Evolutionary conservation across 1,140 invertebrate species (phyloP).

Genomic region (Drosophila pandora): DNA sequence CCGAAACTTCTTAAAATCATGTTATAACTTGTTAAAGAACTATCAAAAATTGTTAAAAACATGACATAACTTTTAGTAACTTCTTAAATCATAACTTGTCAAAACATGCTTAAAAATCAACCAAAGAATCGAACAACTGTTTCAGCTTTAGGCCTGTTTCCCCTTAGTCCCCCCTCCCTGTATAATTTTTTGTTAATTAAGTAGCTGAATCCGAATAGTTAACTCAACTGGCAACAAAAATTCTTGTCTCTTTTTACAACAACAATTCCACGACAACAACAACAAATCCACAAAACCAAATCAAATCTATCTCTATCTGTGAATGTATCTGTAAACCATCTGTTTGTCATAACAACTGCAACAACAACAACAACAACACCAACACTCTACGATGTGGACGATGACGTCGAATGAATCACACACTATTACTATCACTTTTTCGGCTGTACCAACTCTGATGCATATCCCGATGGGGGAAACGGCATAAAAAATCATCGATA

Average conservation of each 20-base stretch:
- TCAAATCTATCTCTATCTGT: slow-evolving; percentile 41
- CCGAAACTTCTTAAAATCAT: too few species aligned
- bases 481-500: slow-evolving; percentile 70
- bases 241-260: slow-evolving; percentile 73
- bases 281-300: slow-evolving; percentile 29
- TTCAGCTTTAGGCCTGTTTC: slow-evolving; percentile 43
- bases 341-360: slow-evolving; percentile 68
- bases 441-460: slow-evolving; percentile 61
- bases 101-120: too few species aligned
- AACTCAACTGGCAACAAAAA: slow-evolving; percentile 74
- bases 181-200: slow-evolving; percentile 49
- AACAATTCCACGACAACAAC: slow-evolving; percentile 37
- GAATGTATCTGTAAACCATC: slow-evolving; percentile 55
- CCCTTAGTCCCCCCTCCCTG: slow-evolving; percentile 17
- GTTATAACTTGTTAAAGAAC: too few species aligned
- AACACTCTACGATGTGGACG: slow-evolving; percentile 64
- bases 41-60: too few species aligned
- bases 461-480: slow-evolving; percentile 38
- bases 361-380: slow-evolving; percentile 52
- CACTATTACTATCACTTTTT: slow-evolving; percentile 28
- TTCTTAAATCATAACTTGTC: too few species aligned
- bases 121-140: slow-evolving; percentile 26
- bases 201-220: slow-evolving; percentile 46
- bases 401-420: slow-evolving; percentile 79
- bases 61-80: too few species aligned